These are phyloP conservation scores for Xiphophorus couchianus DNA, from an alignment of 2,113 vertebrate genomes.

Conservation along the genomic window DNA sequence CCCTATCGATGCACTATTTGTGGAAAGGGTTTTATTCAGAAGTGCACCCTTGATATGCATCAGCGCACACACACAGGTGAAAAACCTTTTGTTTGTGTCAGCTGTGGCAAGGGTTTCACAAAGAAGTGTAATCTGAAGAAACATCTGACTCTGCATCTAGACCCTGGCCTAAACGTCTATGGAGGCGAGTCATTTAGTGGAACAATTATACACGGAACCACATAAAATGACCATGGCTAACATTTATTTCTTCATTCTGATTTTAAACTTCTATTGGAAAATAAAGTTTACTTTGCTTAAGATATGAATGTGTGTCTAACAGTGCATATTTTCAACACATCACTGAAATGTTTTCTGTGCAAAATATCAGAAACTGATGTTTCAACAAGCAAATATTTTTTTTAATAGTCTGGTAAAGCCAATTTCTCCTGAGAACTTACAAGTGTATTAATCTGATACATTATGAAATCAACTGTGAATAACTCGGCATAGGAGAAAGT, in stretches of 20 bases:
- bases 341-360: too few relatives aligned
- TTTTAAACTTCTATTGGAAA: conserved; percentile 32
- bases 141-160: conserved; percentile 74
- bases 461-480: too few relatives aligned
- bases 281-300: conserved; percentile 46
- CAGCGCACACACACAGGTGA: conserved; percentile 82
- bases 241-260: not conserved
- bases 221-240: conserved; percentile 22
- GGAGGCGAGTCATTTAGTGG: conserved; percentile 47
- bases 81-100: conserved; percentile 77
- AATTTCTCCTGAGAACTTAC: not conserved
- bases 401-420: not conserved
- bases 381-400: too few relatives aligned
- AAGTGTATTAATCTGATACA: not conserved
- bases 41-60: conserved; percentile 83
- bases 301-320: conserved; percentile 5
- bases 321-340: too few relatives aligned
- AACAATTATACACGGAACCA: conserved; percentile 46
- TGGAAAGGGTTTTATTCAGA: conserved; percentile 83
- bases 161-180: conserved; percentile 48
- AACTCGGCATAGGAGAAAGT: too few relatives aligned
- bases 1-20: conserved; percentile 79
- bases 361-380: too few relatives aligned
- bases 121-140: conserved; percentile 83
- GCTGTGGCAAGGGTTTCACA: conserved; percentile 81